Evolutionary conservation across 2,888 invertebrate genomes (phyloP), one percentile per base, ranked within the genome.

Genomic region (Oxystoma pomonae): DNA sequence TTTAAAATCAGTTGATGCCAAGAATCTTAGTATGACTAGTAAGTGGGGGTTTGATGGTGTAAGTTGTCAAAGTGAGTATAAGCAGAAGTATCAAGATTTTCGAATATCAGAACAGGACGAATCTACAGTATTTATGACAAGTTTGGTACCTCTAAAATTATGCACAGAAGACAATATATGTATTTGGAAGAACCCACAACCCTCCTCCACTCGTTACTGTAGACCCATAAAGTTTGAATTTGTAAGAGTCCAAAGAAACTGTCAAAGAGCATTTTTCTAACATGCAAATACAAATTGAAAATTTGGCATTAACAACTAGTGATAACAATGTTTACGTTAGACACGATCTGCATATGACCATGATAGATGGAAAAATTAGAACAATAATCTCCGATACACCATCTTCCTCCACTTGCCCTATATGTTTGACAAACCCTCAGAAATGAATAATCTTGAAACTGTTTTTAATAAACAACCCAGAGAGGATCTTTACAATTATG

Each of bases 91-190:
- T 18, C 3, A 53, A 18, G 53, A 53, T 53, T 3, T 3, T 16
- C 3, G 5, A 53, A 53, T 3, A 9, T 53, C 53, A 53, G 53
- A 53, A 53, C 53, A 53, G 53, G 53, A 53, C 3, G 53, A 53
- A 53, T 53, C 53, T n/a, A 9, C 53, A 7, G 53, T 53, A 18
- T 53, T 53, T 16, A 53, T 53, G 53, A 53, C 53, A n/a, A 53
- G 53, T 53, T 53, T 3, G 3, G 53, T 53, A 18, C 53, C 53
- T 53, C 18, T 53, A 3, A 16, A 53, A 9, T 18, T 53, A 53
- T 5, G 7, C 3, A 53, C n/a, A n/a, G 50, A 49, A 69, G 72
- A 74, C 65, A 56, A 70, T 50, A 71, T 60, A 68, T 72, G 5
- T 18, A 17, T 55, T 16, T 19, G 17, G 19, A 17, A 55, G 12